Conservation (phyloP, 2,888 invertebrate species). For the Andrena bucephala region DNA sequence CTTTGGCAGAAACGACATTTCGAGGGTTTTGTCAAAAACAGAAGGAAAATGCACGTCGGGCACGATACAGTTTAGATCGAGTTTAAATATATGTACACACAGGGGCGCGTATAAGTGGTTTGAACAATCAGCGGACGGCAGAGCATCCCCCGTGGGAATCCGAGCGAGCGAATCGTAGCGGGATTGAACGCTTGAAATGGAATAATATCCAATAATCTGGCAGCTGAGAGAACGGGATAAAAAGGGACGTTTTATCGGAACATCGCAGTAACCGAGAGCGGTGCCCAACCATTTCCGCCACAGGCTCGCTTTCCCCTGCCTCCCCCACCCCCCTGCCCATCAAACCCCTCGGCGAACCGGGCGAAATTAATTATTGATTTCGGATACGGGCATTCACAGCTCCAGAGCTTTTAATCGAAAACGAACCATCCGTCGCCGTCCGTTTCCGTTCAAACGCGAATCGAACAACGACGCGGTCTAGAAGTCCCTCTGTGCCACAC, state of each 20-base stretch:
- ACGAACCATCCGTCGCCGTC: slow-evolving; percentile 73
- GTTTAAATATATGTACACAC: slow-evolving; percentile 10
- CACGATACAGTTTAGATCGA: slow-evolving; percentile 5
- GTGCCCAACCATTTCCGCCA: slow-evolving; percentile 74
- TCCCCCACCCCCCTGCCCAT: slow-evolving; percentile 24
- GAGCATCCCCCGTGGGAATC: slow-evolving; percentile 77
- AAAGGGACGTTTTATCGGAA: slow-evolving; percentile 83
- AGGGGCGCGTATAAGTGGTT: slow-evolving; percentile 64
- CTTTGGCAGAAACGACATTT: too few relatives aligned
- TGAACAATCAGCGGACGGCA: slow-evolving; percentile 78
- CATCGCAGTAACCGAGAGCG: slow-evolving; percentile 80
- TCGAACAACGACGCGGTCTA: slow-evolving; percentile 57
- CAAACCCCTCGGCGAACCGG: slow-evolving; percentile 60
- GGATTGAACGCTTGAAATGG: slow-evolving; percentile 85
- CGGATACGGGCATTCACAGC: slow-evolving; percentile 82
- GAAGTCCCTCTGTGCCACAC: slow-evolving; percentile 30
- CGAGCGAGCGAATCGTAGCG: slow-evolving; percentile 84
- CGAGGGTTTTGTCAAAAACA: too few relatives aligned
- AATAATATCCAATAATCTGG: slow-evolving; percentile 85
- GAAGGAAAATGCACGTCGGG: neutral
- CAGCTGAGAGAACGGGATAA: slow-evolving; percentile 78
- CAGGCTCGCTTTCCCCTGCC: slow-evolving; percentile 66
- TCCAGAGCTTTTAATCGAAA: slow-evolving; percentile 81
- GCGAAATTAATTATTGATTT: slow-evolving; percentile 84
- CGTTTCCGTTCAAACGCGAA: slow-evolving; percentile 64